A percentile compares a stretch with the other conserved stretches of the same genome.
phyloP scores from a whole-genome alignment of 2,113 vertebrate genomes.

The Cebus imitator region DNA sequence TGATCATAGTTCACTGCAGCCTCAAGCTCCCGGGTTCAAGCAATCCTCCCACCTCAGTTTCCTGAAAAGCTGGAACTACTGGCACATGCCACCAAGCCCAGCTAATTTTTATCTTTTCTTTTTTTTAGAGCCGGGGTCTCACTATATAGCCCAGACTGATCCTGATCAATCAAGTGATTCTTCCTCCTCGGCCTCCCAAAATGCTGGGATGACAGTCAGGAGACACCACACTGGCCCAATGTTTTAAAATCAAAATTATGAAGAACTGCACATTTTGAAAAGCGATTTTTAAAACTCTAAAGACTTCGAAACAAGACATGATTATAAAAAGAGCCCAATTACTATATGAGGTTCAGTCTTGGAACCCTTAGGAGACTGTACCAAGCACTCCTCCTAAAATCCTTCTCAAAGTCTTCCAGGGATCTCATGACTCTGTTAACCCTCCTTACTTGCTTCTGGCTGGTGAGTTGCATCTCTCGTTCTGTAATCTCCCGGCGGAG shows the following conservation, averaged over 20 bases:
- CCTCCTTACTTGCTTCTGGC: constrained; percentile 93
- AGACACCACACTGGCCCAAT: not conserved
- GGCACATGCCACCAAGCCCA: not conserved
- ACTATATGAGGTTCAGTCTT: not conserved
- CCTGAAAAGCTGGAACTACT: not conserved
- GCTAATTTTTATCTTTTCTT: not conserved
- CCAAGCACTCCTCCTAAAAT: not conserved
- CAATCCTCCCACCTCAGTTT: not conserved
- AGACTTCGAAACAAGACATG: not conserved
- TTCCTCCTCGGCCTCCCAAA: not conserved
- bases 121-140: not conserved
- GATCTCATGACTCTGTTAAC: accelerated
- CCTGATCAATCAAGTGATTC: not conserved
- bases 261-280: not conserved
- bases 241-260: not conserved
- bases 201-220: too few species aligned
- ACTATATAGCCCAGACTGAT: too few species aligned
- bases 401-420: not conserved
- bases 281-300: not conserved
- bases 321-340: not conserved
- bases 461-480: constrained; percentile 98
- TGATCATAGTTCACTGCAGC: not conserved
- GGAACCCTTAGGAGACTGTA: constrained; percentile 25
- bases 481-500: constrained; percentile 97
- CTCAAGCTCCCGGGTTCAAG: not conserved